A percentile compares a stretch with the other conserved stretches of the same genome.
These are phyloP conservation scores for Pollenia angustigena DNA, from an alignment of 2,888 invertebrate genomes.

Conservation along the genomic window DNA sequence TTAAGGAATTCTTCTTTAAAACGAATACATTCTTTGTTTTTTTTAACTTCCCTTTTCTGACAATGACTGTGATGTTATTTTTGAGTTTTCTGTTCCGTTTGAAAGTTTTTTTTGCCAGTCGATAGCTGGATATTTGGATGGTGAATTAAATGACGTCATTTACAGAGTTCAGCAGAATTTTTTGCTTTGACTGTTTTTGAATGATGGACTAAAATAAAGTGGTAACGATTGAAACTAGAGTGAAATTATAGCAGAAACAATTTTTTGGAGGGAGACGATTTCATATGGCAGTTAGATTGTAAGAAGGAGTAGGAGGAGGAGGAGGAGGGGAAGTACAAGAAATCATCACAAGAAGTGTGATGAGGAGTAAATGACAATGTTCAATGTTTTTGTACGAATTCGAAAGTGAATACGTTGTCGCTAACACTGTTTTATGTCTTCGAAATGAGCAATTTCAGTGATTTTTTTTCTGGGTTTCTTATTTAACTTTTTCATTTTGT, in stretches of 20 bases:
- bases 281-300: not conserved
- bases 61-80: conserved; percentile 72
- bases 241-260: conserved; percentile 56
- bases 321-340: conserved; percentile 9
- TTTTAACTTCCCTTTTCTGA: conserved; percentile 14
- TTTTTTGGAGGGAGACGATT: conserved; percentile 32
- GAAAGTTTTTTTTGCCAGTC: conserved; percentile 30
- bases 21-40: conserved; percentile 59
- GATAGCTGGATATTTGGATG: conserved; percentile 43
- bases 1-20: conserved; percentile 39
- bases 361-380: conserved; percentile 69
- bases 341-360: conserved; percentile 47
- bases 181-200: conserved; percentile 71
- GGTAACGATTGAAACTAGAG: conserved; percentile 71
- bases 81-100: conserved; percentile 15
- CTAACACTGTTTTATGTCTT: conserved; percentile 69
- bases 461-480: conserved; percentile 37
- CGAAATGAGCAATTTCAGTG: conserved; percentile 72
- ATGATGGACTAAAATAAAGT: conserved; percentile 73
- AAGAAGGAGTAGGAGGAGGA: not conserved
- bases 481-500: conserved; percentile 51
- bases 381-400: conserved; percentile 48
- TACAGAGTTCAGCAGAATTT: conserved; percentile 63
- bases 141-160: conserved; percentile 72
- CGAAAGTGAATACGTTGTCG: conserved; percentile 53